Conservation (phyloP, 2,888 invertebrate species). For the Synergus gifuensis region DNA sequence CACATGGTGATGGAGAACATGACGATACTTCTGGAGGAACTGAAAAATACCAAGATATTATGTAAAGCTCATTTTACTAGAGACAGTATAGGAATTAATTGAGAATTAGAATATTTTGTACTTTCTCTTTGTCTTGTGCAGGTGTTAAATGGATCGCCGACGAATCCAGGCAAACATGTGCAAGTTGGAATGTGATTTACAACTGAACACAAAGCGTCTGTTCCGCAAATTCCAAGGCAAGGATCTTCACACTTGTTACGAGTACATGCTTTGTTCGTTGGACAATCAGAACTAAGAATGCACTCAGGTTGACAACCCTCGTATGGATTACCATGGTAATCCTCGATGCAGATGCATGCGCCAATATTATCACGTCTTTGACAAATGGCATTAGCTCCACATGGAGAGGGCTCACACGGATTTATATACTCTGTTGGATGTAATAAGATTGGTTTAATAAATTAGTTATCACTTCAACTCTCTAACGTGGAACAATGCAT, state of each 20-base stretch:
- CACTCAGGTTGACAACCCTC: constrained; percentile 93
- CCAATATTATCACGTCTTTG: constrained; percentile 88
- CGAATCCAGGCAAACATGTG: constrained; percentile 85
- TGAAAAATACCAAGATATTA: constrained; percentile 42
- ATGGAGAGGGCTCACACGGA: constrained; percentile 92
- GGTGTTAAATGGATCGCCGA: constrained; percentile 86
- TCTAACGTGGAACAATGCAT: neutral
- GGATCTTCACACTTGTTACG: constrained; percentile 92
- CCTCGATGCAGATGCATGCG: constrained; percentile 88
- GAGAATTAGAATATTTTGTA: constrained; percentile 32
- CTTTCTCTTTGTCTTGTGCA: constrained; percentile 73
- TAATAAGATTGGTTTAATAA: neutral
- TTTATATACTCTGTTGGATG: constrained; percentile 80
- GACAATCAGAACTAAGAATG: constrained; percentile 91
- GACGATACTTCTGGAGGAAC: constrained; percentile 76
- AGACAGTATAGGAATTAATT: neutral
- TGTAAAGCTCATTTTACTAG: neutral
- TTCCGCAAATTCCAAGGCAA: constrained; percentile 91
- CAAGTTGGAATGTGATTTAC: constrained; percentile 93
- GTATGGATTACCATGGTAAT: constrained; percentile 91
- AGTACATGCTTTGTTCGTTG: constrained; percentile 89
- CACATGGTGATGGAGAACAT: constrained; percentile 89
- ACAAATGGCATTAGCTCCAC: constrained; percentile 91
- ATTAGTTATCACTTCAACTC: constrained; percentile 6
- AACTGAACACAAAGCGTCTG: constrained; percentile 89